A percentile compares a stretch with the other conserved stretches of the same genome.
These are phyloP conservation scores for Acanthurus lineatus DNA, from an alignment of 2,797 vertebrate species.

Conservation along the genomic window DNA sequence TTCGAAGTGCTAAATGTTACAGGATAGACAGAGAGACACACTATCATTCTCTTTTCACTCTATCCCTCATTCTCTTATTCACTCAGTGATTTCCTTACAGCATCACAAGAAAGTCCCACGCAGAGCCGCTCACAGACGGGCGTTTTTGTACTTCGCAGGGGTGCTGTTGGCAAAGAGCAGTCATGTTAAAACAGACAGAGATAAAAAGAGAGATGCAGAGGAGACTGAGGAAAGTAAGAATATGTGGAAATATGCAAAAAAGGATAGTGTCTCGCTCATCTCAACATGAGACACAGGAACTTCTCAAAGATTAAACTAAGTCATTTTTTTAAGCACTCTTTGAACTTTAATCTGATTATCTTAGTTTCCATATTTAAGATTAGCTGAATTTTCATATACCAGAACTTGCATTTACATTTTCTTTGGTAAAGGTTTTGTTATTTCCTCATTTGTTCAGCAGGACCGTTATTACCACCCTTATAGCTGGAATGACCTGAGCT, in stretches of 20 bases:
- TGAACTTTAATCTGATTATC: constrained; percentile 30
- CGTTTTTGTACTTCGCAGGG: constrained; percentile 69
- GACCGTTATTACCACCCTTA: constrained; percentile 9
- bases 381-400: constrained; percentile 6
- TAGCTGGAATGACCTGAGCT: constrained; percentile 25
- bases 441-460: constrained; percentile 4
- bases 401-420: constrained; percentile 19
- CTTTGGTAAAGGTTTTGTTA: neutral
- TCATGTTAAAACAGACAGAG: constrained; percentile 54
- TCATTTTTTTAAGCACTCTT: constrained; percentile 13
- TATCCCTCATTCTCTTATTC: constrained; percentile 17
- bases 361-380: constrained; percentile 4
- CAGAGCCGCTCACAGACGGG: constrained; percentile 56
- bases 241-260: constrained; percentile 10
- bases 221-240: constrained; percentile 51
- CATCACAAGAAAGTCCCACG: constrained; percentile 64
- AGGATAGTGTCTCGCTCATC: neutral
- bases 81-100: constrained; percentile 56
- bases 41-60: constrained; percentile 11
- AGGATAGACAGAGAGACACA: neutral
- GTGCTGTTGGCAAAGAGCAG: constrained; percentile 64
- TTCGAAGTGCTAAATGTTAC: neutral
- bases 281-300: neutral
- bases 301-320: constrained; percentile 16
- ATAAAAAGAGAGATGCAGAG: constrained; percentile 41